Percentiles rank a stretch among this genome's conserved stretches.
phyloP scores from a whole-genome alignment of 2,113 vertebrate species.

The Oenanthe oenanthe region DNA sequence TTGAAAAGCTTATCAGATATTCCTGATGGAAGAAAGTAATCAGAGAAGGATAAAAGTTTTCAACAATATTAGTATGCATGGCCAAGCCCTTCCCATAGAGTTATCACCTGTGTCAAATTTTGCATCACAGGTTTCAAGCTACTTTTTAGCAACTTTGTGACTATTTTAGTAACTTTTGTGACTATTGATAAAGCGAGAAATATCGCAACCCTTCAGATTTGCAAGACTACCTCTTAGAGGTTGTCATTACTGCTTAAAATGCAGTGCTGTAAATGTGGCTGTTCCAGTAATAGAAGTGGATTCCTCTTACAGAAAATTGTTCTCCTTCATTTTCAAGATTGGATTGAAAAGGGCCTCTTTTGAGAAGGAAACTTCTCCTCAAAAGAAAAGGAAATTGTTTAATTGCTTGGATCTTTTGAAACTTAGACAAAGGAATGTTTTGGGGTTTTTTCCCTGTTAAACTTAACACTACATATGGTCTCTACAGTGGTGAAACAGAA shows the following conservation, averaged over 20 bases:
- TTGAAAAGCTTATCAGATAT: neutral
- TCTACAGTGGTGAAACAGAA: neutral
- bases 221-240: neutral
- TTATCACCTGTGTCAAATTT: neutral
- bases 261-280: neutral
- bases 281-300: neutral
- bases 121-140: neutral
- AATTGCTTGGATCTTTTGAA: neutral
- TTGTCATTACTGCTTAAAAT: neutral
- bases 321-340: neutral
- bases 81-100: neutral
- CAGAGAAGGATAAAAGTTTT: neutral
- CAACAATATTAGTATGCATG: neutral
- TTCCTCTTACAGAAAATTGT: neutral
- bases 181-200: neutral
- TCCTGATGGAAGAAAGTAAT: neutral
- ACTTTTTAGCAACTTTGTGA: neutral
- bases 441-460: neutral
- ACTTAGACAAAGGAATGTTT: neutral
- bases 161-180: neutral
- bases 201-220: neutral
- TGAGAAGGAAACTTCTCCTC: neutral
- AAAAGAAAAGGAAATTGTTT: neutral
- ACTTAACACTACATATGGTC: neutral
- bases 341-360: neutral